Percentiles rank a stretch among this genome's conserved stretches.
Conservation (phyloP, 2,888 invertebrate genomes). For the Glaucopsyche alexis region DNA sequence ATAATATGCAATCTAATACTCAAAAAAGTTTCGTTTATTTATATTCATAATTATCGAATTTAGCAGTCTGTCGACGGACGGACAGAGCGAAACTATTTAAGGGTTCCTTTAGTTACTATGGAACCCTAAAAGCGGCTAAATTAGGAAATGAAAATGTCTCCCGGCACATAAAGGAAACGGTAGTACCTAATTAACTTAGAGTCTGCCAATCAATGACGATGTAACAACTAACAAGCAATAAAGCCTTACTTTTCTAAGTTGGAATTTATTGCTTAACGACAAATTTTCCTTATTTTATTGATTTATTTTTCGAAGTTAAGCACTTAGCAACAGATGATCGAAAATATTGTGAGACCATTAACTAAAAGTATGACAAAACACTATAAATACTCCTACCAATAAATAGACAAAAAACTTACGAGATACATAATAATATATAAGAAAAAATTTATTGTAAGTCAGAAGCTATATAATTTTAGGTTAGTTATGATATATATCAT, state of each 20-base stretch:
- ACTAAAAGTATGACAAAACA: background rate
- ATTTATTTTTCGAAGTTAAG: no score
- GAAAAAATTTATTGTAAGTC: no score
- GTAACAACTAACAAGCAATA: background rate
- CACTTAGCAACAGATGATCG: no score
- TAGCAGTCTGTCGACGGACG: no score
- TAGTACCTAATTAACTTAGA: background rate
- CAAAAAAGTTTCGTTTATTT: no score
- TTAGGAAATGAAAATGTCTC: constrained; percentile 23
- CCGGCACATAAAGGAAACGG: background rate
- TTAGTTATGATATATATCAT: no score
- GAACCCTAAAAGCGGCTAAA: background rate
- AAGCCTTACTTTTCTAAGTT: background rate
- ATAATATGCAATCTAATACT: no score
- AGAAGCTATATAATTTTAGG: no score
- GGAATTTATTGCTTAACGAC: background rate
- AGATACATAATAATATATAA: background rate
- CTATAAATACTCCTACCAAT: background rate
- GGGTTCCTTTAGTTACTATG: no score
- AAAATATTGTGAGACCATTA: background rate
- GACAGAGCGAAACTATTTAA: no score
- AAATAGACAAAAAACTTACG: background rate
- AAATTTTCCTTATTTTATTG: no score
- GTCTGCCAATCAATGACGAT: background rate
- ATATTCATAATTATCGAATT: no score